Conservation (phyloP, 2,797 vertebrate species). For the Tadarida brasiliensis region DNA sequence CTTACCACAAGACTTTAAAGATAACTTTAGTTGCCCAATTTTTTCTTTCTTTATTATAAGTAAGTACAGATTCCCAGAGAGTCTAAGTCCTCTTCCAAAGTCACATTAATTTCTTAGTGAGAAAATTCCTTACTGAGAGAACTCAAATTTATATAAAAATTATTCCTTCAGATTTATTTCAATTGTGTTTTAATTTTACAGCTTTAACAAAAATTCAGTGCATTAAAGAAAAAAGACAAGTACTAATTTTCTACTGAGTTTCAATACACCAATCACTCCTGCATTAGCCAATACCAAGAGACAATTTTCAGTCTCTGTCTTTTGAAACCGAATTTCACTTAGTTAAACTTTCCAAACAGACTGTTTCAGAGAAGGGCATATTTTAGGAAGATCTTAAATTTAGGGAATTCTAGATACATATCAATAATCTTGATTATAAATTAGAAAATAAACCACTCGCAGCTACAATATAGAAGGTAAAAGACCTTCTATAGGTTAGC, state of each 20-base stretch:
- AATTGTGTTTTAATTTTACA: not conserved
- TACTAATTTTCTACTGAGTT: not conserved
- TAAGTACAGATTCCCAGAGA: not conserved
- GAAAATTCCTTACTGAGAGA: not conserved
- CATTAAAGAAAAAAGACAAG: not conserved
- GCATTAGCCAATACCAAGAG: not conserved
- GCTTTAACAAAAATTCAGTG: not conserved
- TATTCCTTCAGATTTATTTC: not conserved
- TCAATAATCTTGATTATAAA: not conserved
- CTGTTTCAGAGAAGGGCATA: not conserved
- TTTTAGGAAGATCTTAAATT: not conserved
- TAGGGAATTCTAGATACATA: not conserved
- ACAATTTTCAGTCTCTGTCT: not conserved
- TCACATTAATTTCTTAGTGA: not conserved
- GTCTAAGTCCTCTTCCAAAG: not conserved
- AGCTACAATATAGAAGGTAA: not conserved
- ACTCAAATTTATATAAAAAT: not conserved
- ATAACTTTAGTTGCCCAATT: not conserved
- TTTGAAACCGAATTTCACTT: not conserved
- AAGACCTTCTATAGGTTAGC: not conserved
- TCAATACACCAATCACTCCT: not conserved
- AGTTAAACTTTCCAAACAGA: not conserved
- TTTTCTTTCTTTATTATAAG: not conserved
- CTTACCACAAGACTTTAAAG: not conserved
- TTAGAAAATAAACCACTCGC: not conserved